Evolutionary conservation across 2,888 invertebrate species (phyloP), one percentile per base, ranked within the genome.

Genomic region (Hoplodrina blanda): DNA sequence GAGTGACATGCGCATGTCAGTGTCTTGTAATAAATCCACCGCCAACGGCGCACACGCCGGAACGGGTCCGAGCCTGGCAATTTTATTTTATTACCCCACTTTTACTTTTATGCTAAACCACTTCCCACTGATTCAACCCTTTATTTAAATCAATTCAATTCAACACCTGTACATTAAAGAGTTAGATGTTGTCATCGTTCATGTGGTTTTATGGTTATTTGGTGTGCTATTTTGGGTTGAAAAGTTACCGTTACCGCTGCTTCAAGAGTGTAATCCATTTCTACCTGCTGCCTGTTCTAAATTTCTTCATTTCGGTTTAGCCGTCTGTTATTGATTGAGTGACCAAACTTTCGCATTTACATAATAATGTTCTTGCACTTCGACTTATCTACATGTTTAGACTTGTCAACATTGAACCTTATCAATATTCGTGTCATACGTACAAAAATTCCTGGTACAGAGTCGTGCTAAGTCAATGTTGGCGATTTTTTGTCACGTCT

Each of bases 41-140:
- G 84, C 81, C 83, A 79, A 78, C 85, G 80, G 82, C 84, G 80
- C 82, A 76, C 82, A 80, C 88, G 87, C 80, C 83, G 85, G 88
- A 91, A 90, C 92, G 87, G 86, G 90, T 90, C 86, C 55, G 57
- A 72, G 88, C 86, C 86, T 86, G 88, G 83, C 90, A 89, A 90
- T 88, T 91, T 90, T 84, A 89, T 93, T 93, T 93, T 92, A 93
- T 93, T 89, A 90, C 87, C 85, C 88, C 89, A 93, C 94, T 94
- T 90, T 94, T 91, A 93, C 93, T 93, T 94, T 93, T 91, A 90
- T 82, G 81, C 79, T 79, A 86, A 86, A 85, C 84, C 76, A 83
- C 86, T 85, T 85, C 81, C 76, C 65, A 77, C 62, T 71, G 54
- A 82, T 81, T 52, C 19, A 63, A 69, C 63, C 78, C 78, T 76